A percentile compares a stretch with the other conserved stretches of the same genome.
phyloP scores from a whole-genome alignment of 2,113 vertebrate species.

The Chaetops frenatus region DNA sequence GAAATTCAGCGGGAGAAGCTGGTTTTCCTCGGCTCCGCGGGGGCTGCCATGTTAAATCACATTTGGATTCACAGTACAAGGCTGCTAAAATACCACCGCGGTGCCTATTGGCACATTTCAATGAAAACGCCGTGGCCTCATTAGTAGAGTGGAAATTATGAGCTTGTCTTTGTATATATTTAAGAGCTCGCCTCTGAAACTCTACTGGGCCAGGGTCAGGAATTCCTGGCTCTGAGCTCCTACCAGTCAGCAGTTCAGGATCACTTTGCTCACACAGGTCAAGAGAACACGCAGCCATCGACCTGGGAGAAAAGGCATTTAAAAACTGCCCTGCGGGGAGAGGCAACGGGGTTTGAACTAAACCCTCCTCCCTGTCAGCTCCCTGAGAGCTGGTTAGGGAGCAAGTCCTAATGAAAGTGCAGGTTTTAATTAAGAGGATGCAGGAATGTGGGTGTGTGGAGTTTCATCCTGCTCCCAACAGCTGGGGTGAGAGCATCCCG shows the following conservation, averaged over 20 bases:
- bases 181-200: slow-evolving; percentile 25
- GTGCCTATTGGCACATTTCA: slow-evolving; percentile 26
- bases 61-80: slow-evolving; percentile 43
- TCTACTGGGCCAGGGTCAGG: background rate
- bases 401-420: background rate
- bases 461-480: background rate
- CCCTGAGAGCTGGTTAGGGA: background rate
- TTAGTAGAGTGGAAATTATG: slow-evolving; percentile 47
- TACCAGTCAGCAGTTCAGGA: background rate
- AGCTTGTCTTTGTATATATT: slow-evolving; percentile 46
- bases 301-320: background rate
- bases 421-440: background rate
- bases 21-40: background rate
- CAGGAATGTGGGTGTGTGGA: background rate
- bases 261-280: background rate
- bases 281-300: background rate
- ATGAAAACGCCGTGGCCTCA: slow-evolving; percentile 28
- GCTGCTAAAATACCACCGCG: slow-evolving; percentile 45
- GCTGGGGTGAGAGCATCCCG: background rate
- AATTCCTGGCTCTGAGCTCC: slow-evolving; percentile 10
- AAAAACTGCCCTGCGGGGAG: background rate
- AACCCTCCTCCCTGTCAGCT: background rate
- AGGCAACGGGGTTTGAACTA: background rate
- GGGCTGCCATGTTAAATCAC: slow-evolving; percentile 39
- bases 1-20: background rate